These are phyloP conservation scores for Etheostoma cragini DNA, from an alignment of 2,113 vertebrate species.

Conservation along the genomic window DNA sequence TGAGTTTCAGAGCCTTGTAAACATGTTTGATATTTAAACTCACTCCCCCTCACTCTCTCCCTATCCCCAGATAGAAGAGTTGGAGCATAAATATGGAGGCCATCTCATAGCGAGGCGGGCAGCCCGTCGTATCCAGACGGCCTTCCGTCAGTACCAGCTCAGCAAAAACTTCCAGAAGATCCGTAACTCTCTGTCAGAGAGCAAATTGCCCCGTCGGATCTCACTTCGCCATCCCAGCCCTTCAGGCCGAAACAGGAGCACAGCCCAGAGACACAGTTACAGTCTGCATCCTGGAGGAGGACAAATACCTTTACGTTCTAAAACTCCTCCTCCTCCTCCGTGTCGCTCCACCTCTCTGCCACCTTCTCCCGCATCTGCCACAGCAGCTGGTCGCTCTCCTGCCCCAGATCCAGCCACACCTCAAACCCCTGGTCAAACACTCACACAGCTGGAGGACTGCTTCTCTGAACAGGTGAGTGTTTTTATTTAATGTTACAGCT, in stretches of 20 bases:
- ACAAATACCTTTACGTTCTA: constrained; percentile 76
- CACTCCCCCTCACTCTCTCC: constrained; percentile 6
- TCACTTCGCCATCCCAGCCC: constrained; percentile 90
- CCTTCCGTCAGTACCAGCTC: constrained; percentile 98
- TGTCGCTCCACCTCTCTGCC: constrained; percentile 92
- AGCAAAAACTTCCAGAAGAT: constrained; percentile 99
- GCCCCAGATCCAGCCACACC: constrained; percentile 20
- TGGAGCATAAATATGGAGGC: constrained; percentile 98
- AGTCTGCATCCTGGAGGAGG: constrained; percentile 72
- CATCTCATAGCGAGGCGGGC: constrained; percentile 95
- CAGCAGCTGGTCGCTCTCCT: constrained; percentile 11
- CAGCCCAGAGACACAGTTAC: constrained; percentile 81
- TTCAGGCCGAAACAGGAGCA: constrained; percentile 61
- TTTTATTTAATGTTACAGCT: neutral
- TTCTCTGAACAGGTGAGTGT: constrained; percentile 93
- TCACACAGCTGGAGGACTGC: constrained; percentile 97
- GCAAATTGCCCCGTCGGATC: constrained; percentile 94
- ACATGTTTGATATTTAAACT: constrained; percentile 54
- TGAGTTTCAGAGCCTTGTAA: constrained; percentile 45
- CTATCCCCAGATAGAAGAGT: constrained; percentile 92
- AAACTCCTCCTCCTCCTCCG: constrained; percentile 80
- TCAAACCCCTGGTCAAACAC: constrained; percentile 73
- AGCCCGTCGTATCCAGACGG: constrained; percentile 97
- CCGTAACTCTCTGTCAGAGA: constrained; percentile 96
- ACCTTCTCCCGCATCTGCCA: constrained; percentile 85